phyloP scores from a whole-genome alignment of 64 coral and sea anemone species.

The Actinia tenebrosa region DNA sequence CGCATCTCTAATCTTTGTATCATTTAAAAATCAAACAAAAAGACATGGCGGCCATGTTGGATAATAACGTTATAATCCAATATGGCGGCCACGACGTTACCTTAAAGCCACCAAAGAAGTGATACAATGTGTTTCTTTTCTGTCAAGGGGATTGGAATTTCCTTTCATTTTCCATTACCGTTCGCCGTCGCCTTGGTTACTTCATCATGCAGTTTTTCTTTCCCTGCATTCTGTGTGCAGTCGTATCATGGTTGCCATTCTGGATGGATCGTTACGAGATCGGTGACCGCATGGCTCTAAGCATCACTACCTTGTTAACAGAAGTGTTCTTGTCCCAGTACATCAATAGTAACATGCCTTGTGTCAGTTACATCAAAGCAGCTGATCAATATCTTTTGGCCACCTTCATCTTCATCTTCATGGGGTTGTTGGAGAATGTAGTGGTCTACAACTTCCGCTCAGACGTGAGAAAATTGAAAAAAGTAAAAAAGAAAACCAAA shows the following conservation, averaged over 20 bases:
- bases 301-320: conserved; percentile 58
- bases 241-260: conserved; percentile 58
- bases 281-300: conserved; percentile 54
- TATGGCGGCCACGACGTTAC: not conserved
- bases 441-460: conserved; percentile 43
- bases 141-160: conserved; percentile 33
- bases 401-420: conserved; percentile 54
- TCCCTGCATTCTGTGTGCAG: conserved; percentile 69
- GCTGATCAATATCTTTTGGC: conserved; percentile 60
- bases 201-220: conserved; percentile 65
- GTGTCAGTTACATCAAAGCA: conserved; percentile 73
- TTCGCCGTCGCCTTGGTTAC: conserved; percentile 53
- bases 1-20: too few relatives aligned
- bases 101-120: not conserved
- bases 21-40: too few relatives aligned
- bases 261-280: conserved; percentile 75
- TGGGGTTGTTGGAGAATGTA: conserved; percentile 45
- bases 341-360: conserved; percentile 50
- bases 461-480: not conserved
- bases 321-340: conserved; percentile 58
- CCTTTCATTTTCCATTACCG: conserved; percentile 39
- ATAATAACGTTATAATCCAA: not conserved
- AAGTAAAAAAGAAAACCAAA: not conserved
- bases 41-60: too few relatives aligned
- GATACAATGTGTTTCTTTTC: not conserved